Evolutionary conservation across 2,888 invertebrate species (phyloP).

Genomic region (Apotomis turbidana): DNA sequence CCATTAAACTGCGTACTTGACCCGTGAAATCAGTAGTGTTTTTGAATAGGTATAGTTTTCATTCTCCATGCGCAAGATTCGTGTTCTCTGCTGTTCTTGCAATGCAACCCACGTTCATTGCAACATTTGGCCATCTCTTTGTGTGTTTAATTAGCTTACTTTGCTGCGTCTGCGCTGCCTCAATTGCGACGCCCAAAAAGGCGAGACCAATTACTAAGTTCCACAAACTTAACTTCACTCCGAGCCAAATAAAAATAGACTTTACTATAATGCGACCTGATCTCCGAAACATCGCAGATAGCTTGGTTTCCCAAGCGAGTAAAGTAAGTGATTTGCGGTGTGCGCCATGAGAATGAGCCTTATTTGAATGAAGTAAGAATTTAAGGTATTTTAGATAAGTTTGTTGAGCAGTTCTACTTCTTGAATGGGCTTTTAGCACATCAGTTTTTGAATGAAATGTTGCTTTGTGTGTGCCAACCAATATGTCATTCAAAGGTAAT

Average conservation of each 20-base stretch:
- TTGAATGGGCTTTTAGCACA: conserved; percentile 30
- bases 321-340: background rate
- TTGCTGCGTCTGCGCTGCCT: conserved; percentile 26
- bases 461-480: conserved; percentile 6
- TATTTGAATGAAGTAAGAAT: conserved; percentile 18
- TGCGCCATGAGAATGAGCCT: conserved; percentile 7
- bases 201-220: conserved; percentile 31
- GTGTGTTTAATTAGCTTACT: conserved; percentile 39
- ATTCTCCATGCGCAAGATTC: conserved; percentile 1
- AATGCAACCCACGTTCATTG: conserved; percentile 32
- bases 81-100: conserved; percentile 18
- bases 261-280: background rate
- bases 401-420: conserved; percentile 7
- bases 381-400: conserved; percentile 10
- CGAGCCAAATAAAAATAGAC: background rate
- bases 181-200: conserved; percentile 36
- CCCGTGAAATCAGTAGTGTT: background rate
- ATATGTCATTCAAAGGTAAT: conserved; percentile 6
- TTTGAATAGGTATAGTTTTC: background rate
- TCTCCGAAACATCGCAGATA: background rate
- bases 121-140: conserved; percentile 38
- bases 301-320: conserved; percentile 1
- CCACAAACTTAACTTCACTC: conserved; percentile 2
- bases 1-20: background rate
- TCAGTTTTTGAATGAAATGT: conserved; percentile 26